Evolutionary conservation across 2,888 invertebrate species (phyloP), one percentile per base, ranked within the genome.

Genomic region (Andrena trimmerana): DNA sequence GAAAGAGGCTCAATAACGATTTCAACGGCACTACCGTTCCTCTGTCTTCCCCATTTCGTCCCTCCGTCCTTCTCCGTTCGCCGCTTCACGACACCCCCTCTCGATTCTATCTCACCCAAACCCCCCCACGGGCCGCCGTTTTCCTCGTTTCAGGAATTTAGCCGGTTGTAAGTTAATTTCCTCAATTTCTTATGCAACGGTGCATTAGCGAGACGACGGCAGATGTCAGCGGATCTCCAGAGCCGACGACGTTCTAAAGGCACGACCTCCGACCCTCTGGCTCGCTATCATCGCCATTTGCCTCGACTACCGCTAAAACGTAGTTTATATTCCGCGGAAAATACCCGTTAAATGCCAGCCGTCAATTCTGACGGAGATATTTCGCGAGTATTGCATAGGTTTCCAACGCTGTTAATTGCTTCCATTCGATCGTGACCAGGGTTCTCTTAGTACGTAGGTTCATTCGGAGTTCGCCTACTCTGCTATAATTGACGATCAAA

Each of bases 1-100:
- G 84, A 74, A 88, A 83, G 83, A 83, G 86, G 84, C 87, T 87
- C 86, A 86, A 89, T 90, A 90, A 89, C 84, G 87, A 89, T 89
- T 89, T 84, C 83, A 77, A 78, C 83, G 70, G 69, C 65, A 57
- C 80, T 59, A 54, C 54, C 71, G n/a, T 67, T 65, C 57, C 60
- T 36, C 73, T 83, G 71, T 75, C 70, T 62, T 73, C 50, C 72
- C 68, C 67, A 63, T 78, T 60, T 57, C 77, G 42, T 57, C 50
- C 50, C 63, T 27, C 50, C 33, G 50, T 62, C 80, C 59, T 57
- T 52, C 57, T 75, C 63, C 36, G 36, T 50, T 73, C 29, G 65
- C 70, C 36, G 29, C 70, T 20, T 31, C 7, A 65, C 72, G 31
- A 1, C n/a, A 8, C 27, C 24, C 20, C 48, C 71, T 72, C 75